Evolutionary conservation across 2,113 vertebrate species (phyloP).

Genomic region (Origma solitaria): DNA sequence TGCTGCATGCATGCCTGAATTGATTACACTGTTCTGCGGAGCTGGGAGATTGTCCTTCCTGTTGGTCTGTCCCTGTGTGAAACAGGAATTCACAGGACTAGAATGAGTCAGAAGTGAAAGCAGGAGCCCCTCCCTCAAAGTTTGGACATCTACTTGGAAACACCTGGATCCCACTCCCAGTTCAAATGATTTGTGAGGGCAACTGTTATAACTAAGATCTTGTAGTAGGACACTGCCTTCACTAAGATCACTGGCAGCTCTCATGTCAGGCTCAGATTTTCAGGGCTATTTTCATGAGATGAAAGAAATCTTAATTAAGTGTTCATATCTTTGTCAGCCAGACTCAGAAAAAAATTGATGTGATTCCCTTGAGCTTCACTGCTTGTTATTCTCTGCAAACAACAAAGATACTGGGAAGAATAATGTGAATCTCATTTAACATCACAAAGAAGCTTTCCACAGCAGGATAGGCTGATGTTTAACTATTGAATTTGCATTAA

Average conservation of each 20-base stretch:
- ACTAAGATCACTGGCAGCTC: neutral
- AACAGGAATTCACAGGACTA: neutral
- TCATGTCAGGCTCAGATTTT: neutral
- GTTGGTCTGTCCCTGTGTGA: neutral
- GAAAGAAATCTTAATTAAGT: constrained; percentile 49
- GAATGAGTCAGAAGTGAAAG: neutral
- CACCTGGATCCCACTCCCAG: neutral
- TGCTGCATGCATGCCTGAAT: neutral
- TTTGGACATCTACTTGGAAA: neutral
- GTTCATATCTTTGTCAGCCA: constrained; percentile 41
- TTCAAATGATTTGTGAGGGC: neutral
- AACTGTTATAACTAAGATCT: neutral
- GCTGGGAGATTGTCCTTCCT: neutral
- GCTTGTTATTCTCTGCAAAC: neutral
- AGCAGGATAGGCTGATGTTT: neutral
- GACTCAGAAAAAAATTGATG: constrained; percentile 22
- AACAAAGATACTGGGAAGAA: constrained; percentile 17
- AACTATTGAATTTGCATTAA: neutral
- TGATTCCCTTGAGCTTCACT: neutral
- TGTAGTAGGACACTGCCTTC: neutral
- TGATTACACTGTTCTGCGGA: neutral
- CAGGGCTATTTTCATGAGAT: neutral
- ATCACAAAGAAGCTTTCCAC: constrained; percentile 21
- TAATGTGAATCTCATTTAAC: constrained; percentile 29
- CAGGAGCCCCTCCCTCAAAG: neutral